phyloP scores from a whole-genome alignment of 2,888 invertebrate species.

The Heteromurus nitidus region DNA sequence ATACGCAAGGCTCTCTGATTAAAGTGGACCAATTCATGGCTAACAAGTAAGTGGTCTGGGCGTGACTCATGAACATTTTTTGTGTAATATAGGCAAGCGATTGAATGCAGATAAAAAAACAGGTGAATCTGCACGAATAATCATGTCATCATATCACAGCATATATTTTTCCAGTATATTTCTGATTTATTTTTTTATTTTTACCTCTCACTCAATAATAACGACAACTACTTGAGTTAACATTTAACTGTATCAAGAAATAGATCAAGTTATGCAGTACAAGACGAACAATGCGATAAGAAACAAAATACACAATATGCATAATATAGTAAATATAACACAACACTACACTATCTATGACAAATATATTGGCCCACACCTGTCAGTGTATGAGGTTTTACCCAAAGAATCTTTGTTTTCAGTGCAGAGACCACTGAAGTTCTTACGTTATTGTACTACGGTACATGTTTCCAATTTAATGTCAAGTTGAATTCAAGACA shows the following conservation, averaged over 20 bases:
- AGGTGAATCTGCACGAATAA: background rate
- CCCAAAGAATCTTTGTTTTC: background rate
- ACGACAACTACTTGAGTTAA: conserved; percentile 16
- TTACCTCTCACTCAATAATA: conserved; percentile 9
- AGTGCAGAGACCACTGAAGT: background rate
- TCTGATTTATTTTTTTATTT: conserved; percentile 15
- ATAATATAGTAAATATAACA: conserved; percentile 21
- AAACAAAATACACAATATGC: conserved; percentile 47
- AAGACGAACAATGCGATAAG: conserved; percentile 46
- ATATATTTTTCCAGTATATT: background rate
- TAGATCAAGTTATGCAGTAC: conserved; percentile 19
- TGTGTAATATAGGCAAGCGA: background rate
- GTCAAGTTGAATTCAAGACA: conserved; percentile 39
- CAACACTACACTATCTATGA: background rate
- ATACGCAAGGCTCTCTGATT: too few species aligned
- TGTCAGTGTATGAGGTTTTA: background rate
- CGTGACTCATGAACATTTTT: background rate
- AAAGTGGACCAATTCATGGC: conserved; percentile 27
- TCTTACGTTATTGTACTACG: background rate
- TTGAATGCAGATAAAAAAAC: background rate
- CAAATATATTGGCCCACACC: conserved; percentile 40
- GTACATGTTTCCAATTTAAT: conserved; percentile 16
- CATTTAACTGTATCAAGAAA: conserved; percentile 13
- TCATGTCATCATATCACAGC: background rate
- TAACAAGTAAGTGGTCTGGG: background rate